These are phyloP conservation scores for Falco naumanni DNA, from an alignment of 2,797 vertebrate genomes.

Conservation along the genomic window DNA sequence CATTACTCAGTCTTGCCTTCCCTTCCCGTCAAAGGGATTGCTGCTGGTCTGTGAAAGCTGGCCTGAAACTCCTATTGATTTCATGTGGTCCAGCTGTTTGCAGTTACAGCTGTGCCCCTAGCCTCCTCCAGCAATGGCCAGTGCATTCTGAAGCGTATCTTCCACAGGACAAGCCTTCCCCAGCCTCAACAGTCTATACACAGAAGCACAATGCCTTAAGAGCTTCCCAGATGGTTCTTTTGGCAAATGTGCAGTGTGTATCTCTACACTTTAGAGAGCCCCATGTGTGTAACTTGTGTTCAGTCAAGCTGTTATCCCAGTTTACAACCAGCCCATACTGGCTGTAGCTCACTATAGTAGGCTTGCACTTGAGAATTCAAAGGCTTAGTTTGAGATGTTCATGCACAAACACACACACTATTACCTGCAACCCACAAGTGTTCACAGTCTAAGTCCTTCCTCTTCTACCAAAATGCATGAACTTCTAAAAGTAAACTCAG, in stretches of 20 bases:
- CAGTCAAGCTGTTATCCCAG: neutral
- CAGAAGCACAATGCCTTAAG: neutral
- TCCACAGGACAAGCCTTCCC: neutral
- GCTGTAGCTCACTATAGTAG: neutral
- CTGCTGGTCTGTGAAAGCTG: neutral
- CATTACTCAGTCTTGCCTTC: neutral
- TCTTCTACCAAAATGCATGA: neutral
- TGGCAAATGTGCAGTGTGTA: accelerated
- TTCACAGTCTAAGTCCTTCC: neutral
- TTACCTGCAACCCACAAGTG: neutral
- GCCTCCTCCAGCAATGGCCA: neutral
- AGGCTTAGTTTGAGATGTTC: neutral
- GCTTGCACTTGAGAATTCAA: neutral
- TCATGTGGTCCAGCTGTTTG: neutral
- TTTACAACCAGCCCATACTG: neutral
- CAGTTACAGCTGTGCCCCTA: neutral
- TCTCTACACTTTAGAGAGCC: neutral
- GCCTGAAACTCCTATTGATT: neutral
- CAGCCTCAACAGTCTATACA: neutral
- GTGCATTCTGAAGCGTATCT: neutral
- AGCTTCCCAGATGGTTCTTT: neutral
- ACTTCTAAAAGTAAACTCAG: neutral
- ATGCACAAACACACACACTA: neutral
- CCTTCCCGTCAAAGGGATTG: neutral
- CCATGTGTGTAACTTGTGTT: neutral